Conservation (phyloP, 2,113 vertebrate genomes). For the Ancistrus triradiatus region DNA sequence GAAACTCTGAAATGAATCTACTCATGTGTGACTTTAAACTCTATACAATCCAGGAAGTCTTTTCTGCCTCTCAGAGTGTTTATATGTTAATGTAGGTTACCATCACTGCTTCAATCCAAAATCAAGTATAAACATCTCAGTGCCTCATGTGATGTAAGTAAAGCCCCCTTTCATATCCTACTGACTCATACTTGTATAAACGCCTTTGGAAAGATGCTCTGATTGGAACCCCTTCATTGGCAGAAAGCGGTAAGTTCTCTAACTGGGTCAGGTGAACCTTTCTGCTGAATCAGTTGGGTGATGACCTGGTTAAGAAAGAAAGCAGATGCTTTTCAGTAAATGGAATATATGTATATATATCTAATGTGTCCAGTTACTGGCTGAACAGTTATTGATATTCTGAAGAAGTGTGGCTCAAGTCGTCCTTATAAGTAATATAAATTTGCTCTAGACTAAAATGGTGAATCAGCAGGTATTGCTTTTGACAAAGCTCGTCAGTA, state of each 20-base stretch:
- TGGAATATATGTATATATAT: too few relatives aligned
- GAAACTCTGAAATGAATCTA: too few relatives aligned
- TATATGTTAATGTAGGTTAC: too few relatives aligned
- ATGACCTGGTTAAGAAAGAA: constrained; percentile 45
- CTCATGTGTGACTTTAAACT: too few relatives aligned
- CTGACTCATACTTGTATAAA: constrained; percentile 12
- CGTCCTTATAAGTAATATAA: too few relatives aligned
- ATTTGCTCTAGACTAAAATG: neutral
- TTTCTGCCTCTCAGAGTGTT: too few relatives aligned
- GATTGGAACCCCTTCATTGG: constrained; percentile 2
- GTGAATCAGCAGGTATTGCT: neutral
- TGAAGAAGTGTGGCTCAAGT: too few relatives aligned
- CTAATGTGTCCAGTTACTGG: neutral
- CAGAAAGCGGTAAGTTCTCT: constrained; percentile 18
- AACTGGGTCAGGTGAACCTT: constrained; percentile 44
- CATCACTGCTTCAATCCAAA: too few relatives aligned
- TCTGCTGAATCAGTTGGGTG: constrained; percentile 21
- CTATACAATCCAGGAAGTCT: too few relatives aligned
- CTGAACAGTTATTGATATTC: too few relatives aligned
- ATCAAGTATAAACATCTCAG: too few relatives aligned
- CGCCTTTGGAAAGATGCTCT: constrained; percentile 4
- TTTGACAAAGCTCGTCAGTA: neutral
- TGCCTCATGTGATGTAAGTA: neutral
- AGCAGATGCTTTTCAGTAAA: constrained; percentile 32
- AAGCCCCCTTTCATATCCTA: neutral